Evolutionary conservation across 2,888 invertebrate genomes (phyloP).

Genomic region (Cyclophora albipunctata): DNA sequence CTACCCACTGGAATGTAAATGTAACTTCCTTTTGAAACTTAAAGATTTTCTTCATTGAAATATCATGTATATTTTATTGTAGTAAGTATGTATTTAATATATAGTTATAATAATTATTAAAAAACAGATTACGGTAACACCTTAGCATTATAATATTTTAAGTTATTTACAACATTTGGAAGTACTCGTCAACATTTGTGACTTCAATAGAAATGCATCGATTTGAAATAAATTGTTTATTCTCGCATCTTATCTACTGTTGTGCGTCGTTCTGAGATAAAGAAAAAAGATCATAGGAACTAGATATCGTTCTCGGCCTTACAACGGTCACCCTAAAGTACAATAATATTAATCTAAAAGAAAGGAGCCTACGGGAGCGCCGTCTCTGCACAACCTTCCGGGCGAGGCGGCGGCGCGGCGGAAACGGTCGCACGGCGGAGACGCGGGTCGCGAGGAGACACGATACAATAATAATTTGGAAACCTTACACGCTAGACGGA

Average conservation of each 20-base stretch:
- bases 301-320: slow-evolving; percentile 28
- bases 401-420: slow-evolving; percentile 46
- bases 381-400: slow-evolving; percentile 55
- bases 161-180: slow-evolving; percentile 37
- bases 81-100: background rate
- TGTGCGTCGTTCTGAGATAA: slow-evolving; percentile 41
- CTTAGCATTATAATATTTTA: background rate
- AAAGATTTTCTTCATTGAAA: background rate
- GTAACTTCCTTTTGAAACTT: slow-evolving; percentile 5
- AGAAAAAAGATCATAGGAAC: slow-evolving; percentile 40
- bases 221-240: slow-evolving; percentile 1
- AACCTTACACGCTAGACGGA: slow-evolving; percentile 63
- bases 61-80: background rate
- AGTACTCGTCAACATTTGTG: slow-evolving; percentile 10
- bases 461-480: slow-evolving; percentile 67
- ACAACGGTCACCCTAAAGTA: slow-evolving; percentile 12
- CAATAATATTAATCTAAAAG: slow-evolving; percentile 20
- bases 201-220: slow-evolving; percentile 16
- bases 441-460: slow-evolving; percentile 26
- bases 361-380: slow-evolving; percentile 19
- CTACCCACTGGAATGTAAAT: slow-evolving; percentile 18
- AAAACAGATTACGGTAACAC: background rate
- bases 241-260: slow-evolving; percentile 18
- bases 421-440: slow-evolving; percentile 43
- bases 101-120: background rate